A percentile compares a stretch with the other conserved stretches of the same genome.
Conservation (phyloP, 2,113 vertebrate genomes). For the Puffinus mauretanicus region DNA sequence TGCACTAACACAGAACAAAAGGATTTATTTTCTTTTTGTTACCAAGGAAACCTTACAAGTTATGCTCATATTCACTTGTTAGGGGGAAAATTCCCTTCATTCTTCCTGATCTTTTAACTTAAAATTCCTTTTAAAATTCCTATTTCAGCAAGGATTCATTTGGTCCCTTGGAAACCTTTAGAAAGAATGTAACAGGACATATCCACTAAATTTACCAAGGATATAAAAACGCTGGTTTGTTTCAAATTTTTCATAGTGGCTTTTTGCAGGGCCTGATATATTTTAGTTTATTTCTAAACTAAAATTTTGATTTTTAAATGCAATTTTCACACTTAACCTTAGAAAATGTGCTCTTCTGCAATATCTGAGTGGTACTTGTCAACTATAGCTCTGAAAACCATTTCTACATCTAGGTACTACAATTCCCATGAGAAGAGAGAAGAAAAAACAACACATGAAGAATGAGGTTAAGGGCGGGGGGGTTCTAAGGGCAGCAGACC, state of each 20-base stretch:
- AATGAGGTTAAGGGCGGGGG: not conserved
- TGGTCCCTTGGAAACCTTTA: not conserved
- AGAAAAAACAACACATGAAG: not conserved
- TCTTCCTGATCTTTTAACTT: not conserved
- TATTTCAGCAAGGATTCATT: not conserved
- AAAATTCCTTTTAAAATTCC: not conserved
- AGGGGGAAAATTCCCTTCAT: not conserved
- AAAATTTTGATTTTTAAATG: not conserved
- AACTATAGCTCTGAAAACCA: not conserved
- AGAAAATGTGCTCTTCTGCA: not conserved
- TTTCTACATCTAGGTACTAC: not conserved
- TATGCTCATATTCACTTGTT: constrained; percentile 18
- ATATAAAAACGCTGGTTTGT: not conserved
- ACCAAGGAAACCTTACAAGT: constrained; percentile 50
- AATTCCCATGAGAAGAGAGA: not conserved
- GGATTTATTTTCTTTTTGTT: constrained; percentile 49
- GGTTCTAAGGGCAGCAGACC: not conserved
- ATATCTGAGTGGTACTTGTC: not conserved
- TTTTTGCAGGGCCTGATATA: not conserved
- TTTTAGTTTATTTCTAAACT: not conserved
- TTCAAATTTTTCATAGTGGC: not conserved
- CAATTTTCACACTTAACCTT: not conserved
- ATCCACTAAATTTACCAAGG: not conserved
- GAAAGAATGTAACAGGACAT: not conserved
- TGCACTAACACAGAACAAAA: constrained; percentile 41